Conservation (phyloP, 2,888 invertebrate species). For the Strigamia crassipes region DNA sequence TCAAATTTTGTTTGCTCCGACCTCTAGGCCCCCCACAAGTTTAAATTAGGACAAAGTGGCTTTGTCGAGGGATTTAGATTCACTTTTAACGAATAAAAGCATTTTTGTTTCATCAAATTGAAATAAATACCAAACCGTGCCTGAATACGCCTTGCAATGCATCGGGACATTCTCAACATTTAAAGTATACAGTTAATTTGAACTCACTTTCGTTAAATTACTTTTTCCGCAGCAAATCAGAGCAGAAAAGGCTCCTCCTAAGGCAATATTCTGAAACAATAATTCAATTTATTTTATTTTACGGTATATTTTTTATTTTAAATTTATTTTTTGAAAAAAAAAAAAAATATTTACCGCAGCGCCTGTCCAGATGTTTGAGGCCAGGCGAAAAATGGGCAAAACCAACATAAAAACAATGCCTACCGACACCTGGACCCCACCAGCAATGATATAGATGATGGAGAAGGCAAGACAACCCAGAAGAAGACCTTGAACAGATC, state of each 20-base stretch:
- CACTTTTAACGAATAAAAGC: too few relatives aligned
- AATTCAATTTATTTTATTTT: neutral
- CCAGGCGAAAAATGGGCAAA: conserved; percentile 62
- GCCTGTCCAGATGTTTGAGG: conserved; percentile 63
- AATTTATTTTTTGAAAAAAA: conserved; percentile 2
- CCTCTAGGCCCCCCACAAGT: too few relatives aligned
- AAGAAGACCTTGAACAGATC: conserved; percentile 31
- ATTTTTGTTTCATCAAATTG: neutral
- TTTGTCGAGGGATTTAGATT: neutral
- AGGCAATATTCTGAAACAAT: conserved; percentile 36
- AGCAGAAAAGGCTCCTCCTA: neutral
- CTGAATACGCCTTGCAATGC: neutral
- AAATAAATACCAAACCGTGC: neutral
- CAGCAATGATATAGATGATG: conserved; percentile 60
- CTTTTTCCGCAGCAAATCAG: conserved; percentile 1
- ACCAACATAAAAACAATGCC: conserved; percentile 64
- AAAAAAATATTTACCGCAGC: conserved; percentile 61
- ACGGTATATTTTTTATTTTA: too few relatives aligned
- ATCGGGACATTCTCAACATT: neutral
- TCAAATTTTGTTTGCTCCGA: too few relatives aligned
- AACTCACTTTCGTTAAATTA: conserved; percentile 36
- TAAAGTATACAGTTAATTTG: neutral
- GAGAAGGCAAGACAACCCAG: conserved; percentile 45
- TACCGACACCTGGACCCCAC: conserved; percentile 63
- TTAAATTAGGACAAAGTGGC: too few relatives aligned